Percentiles rank a stretch among this genome's conserved stretches.
Evolutionary conservation across 1,140 invertebrate genomes (phyloP).

Genomic region (Ooceraea biroi): DNA sequence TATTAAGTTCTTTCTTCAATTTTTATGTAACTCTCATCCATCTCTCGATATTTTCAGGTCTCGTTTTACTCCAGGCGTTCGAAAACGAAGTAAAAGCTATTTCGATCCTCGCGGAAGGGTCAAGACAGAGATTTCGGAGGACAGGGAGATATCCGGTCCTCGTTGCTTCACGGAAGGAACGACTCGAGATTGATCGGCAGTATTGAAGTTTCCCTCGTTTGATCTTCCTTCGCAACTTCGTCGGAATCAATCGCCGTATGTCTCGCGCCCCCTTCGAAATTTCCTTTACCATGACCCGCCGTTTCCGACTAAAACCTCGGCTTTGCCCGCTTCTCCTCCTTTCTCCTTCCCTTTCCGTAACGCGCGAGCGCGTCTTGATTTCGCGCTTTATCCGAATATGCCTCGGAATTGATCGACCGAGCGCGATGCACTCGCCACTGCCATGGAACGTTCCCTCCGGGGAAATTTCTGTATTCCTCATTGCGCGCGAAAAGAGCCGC

Average conservation of each 20-base stretch:
- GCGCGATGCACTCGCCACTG: constrained; percentile 18
- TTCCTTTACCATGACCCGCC: constrained; percentile 15
- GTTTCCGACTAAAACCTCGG: constrained; percentile 29
- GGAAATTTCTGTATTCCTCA: constrained; percentile 71
- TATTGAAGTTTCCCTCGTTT: constrained; percentile 57
- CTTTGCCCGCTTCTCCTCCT: not conserved
- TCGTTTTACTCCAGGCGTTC: not conserved
- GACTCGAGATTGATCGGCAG: constrained; percentile 56
- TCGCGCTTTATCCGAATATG: constrained; percentile 57
- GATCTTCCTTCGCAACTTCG: constrained; percentile 56
- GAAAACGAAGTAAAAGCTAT: not conserved
- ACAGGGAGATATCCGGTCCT: constrained; percentile 31
- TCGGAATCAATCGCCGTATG: constrained; percentile 44
- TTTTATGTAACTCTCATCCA: not conserved
- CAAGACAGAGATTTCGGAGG: constrained; percentile 15
- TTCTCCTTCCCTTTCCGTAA: not conserved
- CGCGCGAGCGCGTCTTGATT: constrained; percentile 24
- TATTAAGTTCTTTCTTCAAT: not conserved
- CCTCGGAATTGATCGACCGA: constrained; percentile 53
- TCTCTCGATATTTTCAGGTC: not conserved
- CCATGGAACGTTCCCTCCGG: constrained; percentile 61
- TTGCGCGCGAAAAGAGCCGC: constrained; percentile 29
- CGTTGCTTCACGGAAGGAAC: constrained; percentile 33
- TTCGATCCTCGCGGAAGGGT: not conserved
- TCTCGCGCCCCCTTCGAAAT: constrained; percentile 33